These are phyloP conservation scores for Microcebus murinus DNA, from an alignment of 2,113 vertebrate species.

Conservation along the genomic window DNA sequence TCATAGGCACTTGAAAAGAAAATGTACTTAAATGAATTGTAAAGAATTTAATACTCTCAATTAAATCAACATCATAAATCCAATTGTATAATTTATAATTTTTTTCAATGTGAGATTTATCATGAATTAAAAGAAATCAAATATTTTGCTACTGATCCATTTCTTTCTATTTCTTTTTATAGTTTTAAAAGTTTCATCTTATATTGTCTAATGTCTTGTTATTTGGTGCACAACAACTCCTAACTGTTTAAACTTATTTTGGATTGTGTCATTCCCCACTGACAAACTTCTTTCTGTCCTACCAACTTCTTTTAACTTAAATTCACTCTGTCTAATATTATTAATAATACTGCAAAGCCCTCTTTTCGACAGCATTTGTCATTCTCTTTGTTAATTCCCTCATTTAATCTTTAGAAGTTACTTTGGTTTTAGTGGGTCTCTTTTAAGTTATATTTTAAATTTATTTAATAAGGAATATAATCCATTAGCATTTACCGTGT, in stretches of 20 bases:
- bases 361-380: not conserved
- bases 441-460: not conserved
- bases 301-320: not conserved
- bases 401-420: not conserved
- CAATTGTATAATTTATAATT: not conserved
- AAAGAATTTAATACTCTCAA: not conserved
- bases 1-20: conserved; percentile 6
- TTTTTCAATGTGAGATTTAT: not conserved
- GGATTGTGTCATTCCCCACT: not conserved
- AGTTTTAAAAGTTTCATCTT: not conserved
- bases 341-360: not conserved
- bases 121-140: not conserved
- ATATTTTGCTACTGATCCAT: not conserved
- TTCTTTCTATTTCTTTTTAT: not conserved
- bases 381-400: not conserved
- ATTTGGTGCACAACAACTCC: not conserved
- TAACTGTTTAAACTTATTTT: not conserved
- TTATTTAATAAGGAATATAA: not conserved
- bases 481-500: not conserved
- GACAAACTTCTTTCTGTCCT: not conserved
- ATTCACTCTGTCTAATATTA: not conserved
- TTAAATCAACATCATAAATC: conserved; percentile 38
- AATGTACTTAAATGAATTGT: not conserved
- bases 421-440: not conserved
- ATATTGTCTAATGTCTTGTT: not conserved